Base-by-base conservation (phyloP, 2,113 vertebrate species). In the Neodon shergylaensis region DNA sequence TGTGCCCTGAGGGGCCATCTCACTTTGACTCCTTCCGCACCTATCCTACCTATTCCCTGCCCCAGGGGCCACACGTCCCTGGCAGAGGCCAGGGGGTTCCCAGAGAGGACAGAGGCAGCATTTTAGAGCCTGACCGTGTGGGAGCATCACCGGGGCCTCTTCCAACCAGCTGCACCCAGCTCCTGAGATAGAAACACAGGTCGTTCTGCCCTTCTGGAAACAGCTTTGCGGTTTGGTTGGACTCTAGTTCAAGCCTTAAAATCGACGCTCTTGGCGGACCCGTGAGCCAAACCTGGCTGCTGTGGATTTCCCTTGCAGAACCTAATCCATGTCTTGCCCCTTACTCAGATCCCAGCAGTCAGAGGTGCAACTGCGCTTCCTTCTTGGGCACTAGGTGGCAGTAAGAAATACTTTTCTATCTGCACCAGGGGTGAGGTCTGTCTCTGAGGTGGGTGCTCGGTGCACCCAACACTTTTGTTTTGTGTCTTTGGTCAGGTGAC, bases 371-470 rank as follows among this genome's bases (percentile, higher is more conserved):
- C 39, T 88, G 72, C 5, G 68, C 66, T 81, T 94, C 52, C 7
- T 26, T 1, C 16, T 3, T 0, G 21, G 39, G n/a, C 96, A 89
- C 91, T 49, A 22, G 85, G 92, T 28, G 89, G 70, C 96, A 76
- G 86, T 73, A n/a, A 91, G 81, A 44, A 58, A 42, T 81, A 17
- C 42, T 5, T 65, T 81, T 68, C 63, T 33, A 1, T 12, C 5
- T 1, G 36, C 0, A 0, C n/a, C 19, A 2, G 39, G 52, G 14
- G 7, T 73, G 47, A 61, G 39, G 65, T 77, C 39, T 17, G 0
- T 4, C 31, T 0, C 17, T 13, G 0, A 22, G 0, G 36, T 12
- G 8, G 28, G 11, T 5, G 49, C 7, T 33, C 26, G 21, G 7
- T 3, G 19, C 7, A 7, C 6, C 5, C 11, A 49, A 52, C 58